phyloP scores from a whole-genome alignment of 2,888 invertebrate genomes.

The Auanema sp. region DNA sequence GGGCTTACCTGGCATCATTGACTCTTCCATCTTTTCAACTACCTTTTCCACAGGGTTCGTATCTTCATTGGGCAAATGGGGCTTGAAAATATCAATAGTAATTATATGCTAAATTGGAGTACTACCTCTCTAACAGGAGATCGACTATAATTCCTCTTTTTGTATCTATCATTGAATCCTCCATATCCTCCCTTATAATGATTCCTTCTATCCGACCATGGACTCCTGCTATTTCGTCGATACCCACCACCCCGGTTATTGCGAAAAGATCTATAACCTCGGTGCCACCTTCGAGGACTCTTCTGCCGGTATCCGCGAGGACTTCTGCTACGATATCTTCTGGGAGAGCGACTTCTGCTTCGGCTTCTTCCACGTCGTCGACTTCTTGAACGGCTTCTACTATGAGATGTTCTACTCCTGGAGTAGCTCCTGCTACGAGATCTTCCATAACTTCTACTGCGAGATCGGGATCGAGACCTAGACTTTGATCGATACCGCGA shows the following conservation, averaged over 20 bases:
- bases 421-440: not conserved
- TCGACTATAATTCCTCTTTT: too few relatives aligned
- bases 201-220: not conserved
- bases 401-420: conserved; percentile 3
- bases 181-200: too few relatives aligned
- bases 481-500: conserved; percentile 5
- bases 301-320: not conserved
- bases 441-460: conserved; percentile 2
- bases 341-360: conserved; percentile 6
- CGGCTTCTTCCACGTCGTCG: not conserved
- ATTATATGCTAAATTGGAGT: too few relatives aligned
- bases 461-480: not conserved
- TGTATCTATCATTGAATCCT: too few relatives aligned
- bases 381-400: conserved; percentile 5
- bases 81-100: not conserved
- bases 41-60: not conserved
- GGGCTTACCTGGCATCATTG: too few relatives aligned
- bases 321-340: too few relatives aligned
- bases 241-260: not conserved
- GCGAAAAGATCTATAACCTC: too few relatives aligned
- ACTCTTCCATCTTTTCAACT: not conserved
- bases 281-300: not conserved
- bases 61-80: not conserved
- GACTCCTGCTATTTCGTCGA: not conserved
- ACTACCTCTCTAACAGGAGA: too few relatives aligned